Evolutionary conservation across 2,888 invertebrate genomes (phyloP).

Genomic region (Gari tellinella): DNA sequence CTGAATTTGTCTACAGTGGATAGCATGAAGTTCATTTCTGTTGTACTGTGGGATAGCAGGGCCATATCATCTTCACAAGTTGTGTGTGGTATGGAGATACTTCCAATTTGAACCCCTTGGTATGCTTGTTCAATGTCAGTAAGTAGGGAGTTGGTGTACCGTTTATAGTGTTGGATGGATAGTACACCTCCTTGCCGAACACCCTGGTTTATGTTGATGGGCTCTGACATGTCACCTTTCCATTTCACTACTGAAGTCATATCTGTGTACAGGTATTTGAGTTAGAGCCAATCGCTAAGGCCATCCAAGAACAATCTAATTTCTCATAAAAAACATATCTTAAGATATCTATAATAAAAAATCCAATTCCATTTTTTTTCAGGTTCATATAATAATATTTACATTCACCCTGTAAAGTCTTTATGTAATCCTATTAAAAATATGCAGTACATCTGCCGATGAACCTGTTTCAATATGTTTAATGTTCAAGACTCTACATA

Average conservation of each 20-base stretch:
- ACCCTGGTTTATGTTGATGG: constrained; percentile 8
- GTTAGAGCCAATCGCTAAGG: constrained; percentile 3
- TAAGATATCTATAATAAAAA: no score
- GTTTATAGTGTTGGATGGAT: constrained; percentile 18
- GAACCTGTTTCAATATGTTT: no score
- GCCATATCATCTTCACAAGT: constrained; percentile 16
- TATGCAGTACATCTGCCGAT: no score
- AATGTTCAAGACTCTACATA: no score
- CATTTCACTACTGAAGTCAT: constrained; percentile 9
- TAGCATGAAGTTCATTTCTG: background rate
- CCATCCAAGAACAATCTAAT: no score
- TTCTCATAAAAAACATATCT: no score
- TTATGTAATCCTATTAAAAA: no score
- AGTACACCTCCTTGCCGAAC: constrained; percentile 28
- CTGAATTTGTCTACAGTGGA: background rate
- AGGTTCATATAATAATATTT: no score
- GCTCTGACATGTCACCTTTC: constrained; percentile 2
- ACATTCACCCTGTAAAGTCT: no score
- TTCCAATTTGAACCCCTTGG: constrained; percentile 8
- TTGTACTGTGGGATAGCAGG: background rate
- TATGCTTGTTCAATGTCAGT: background rate
- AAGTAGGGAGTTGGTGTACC: constrained; percentile 1
- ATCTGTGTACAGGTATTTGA: constrained; percentile 2
- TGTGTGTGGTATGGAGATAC: constrained; percentile 8
- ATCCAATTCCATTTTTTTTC: no score